phyloP scores from a whole-genome alignment of 2,113 vertebrate species.

The Microcebus lehilahytsara region DNA sequence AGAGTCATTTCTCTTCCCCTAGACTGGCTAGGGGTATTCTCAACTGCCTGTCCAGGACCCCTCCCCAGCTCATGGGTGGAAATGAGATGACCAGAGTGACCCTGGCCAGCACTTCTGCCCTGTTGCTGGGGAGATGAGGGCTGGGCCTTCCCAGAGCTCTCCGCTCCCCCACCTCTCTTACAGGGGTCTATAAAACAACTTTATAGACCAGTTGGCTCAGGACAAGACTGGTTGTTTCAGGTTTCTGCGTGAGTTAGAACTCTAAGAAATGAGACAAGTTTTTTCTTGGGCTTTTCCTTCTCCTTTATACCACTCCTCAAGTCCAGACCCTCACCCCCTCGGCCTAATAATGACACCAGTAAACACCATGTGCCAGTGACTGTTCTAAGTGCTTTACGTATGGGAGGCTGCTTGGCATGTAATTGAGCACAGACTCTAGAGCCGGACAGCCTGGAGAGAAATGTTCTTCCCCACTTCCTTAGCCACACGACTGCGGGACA shows the following conservation, averaged over 20 bases:
- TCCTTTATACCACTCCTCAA: background rate
- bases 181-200: conserved; percentile 72
- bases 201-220: conserved; percentile 68
- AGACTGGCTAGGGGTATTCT: background rate
- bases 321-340: background rate
- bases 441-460: background rate
- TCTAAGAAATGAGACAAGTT: conserved; percentile 46
- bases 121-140: background rate
- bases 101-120: background rate
- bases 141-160: background rate
- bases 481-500: background rate
- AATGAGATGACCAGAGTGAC: background rate
- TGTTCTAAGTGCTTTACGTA: background rate
- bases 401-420: background rate
- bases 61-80: background rate
- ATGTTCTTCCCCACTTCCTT: background rate
- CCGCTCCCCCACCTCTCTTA: background rate
- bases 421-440: background rate
- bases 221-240: conserved; percentile 70
- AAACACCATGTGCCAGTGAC: background rate
- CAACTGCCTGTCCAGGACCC: background rate
- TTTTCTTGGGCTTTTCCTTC: conserved; percentile 11
- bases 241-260: conserved; percentile 32
- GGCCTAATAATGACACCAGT: background rate
- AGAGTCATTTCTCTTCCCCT: background rate